Percentiles rank a stretch among this genome's conserved stretches.
Conservation (phyloP, 2,797 vertebrate genomes). For the Darevskia nairensis region DNA sequence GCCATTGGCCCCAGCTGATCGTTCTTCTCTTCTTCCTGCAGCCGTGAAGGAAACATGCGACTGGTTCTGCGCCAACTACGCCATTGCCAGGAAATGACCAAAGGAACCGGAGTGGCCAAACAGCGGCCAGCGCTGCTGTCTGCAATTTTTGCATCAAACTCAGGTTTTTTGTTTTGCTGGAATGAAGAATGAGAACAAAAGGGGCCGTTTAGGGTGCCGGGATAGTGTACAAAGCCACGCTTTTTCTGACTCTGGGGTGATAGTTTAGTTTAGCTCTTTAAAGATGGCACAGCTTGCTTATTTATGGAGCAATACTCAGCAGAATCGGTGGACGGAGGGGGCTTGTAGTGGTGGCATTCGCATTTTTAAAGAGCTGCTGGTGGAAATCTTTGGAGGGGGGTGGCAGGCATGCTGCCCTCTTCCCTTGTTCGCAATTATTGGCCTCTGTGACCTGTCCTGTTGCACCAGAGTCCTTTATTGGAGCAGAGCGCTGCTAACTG, state of each 20-base stretch:
- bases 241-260: neutral
- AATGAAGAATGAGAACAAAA: constrained; percentile 31
- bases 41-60: constrained; percentile 92
- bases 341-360: neutral
- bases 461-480: too few relatives aligned
- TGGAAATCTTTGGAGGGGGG: too few relatives aligned
- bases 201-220: neutral
- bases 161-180: constrained; percentile 60
- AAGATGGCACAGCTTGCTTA: neutral
- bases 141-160: constrained; percentile 45
- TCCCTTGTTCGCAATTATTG: neutral
- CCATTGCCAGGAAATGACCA: constrained; percentile 85
- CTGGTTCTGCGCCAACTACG: constrained; percentile 91
- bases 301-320: too few relatives aligned
- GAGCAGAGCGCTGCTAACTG: neutral
- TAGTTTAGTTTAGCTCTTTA: neutral
- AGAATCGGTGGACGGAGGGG: neutral
- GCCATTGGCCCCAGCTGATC: too few relatives aligned
- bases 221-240: neutral
- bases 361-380: neutral
- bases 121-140: fast-evolving
- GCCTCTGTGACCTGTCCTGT: too few relatives aligned
- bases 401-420: too few relatives aligned
- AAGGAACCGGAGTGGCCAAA: constrained; percentile 4
- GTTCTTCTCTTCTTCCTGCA: constrained; percentile 65